Percentiles rank a stretch among this genome's conserved stretches.
Evolutionary conservation across 30 jellyfish, hydroid and myxozoan genomes (phyloP).

Genomic region (Turritopsis rubra): DNA sequence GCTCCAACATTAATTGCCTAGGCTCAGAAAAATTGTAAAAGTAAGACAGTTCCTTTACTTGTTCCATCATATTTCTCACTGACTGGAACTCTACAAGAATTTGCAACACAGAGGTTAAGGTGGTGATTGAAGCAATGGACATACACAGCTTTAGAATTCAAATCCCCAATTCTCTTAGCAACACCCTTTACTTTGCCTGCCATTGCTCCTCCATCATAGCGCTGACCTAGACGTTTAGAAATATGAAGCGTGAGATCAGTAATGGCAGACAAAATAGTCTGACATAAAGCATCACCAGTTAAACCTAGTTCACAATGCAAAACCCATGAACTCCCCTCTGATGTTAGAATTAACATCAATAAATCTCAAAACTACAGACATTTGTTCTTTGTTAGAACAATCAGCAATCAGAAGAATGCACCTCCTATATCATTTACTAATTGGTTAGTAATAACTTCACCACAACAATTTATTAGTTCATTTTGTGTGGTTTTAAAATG

Average conservation of each 20-base stretch:
- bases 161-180: conserved; percentile 19
- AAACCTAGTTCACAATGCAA: conserved; percentile 47
- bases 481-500: too few relatives aligned
- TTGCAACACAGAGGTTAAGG: conserved; percentile 43
- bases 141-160: conserved; percentile 41
- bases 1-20: conserved; percentile 1
- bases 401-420: too few relatives aligned
- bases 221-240: conserved; percentile 48
- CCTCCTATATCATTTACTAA: too few relatives aligned
- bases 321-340: conserved; percentile 51
- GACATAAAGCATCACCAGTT: conserved; percentile 42
- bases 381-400: conserved; percentile 37
- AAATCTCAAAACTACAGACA: conserved; percentile 30
- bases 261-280: conserved; percentile 17
- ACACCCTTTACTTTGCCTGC: conserved; percentile 46
- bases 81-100: conserved; percentile 36
- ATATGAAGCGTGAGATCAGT: conserved; percentile 30
- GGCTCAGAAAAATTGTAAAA: conserved; percentile 8
- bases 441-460: too few relatives aligned
- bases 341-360: conserved; percentile 12
- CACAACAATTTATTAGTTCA: too few relatives aligned
- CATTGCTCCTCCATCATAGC: conserved; percentile 75
- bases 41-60: conserved; percentile 15
- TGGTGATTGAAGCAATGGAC: conserved; percentile 50
- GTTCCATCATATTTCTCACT: conserved; percentile 49